A percentile compares a stretch with the other conserved stretches of the same genome.
Evolutionary conservation across 2,888 invertebrate genomes (phyloP).

Genomic region (Muscina levida): DNA sequence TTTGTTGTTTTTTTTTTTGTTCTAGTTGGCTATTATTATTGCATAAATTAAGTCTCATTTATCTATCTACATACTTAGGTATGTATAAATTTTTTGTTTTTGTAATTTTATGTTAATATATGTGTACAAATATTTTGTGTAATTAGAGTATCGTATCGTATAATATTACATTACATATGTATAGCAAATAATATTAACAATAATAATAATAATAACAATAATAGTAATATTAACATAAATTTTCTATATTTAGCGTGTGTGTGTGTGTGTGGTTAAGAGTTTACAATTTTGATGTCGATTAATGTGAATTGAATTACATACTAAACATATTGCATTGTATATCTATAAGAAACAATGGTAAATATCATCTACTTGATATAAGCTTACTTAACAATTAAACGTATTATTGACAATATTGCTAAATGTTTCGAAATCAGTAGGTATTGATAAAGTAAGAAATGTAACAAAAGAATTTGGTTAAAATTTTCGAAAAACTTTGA

Average conservation of each 20-base stretch:
- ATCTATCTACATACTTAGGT: constrained; percentile 31
- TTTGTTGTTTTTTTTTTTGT: constrained; percentile 9
- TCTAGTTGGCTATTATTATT: constrained; percentile 57
- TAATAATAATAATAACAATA: too few species aligned
- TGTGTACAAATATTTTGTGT: background rate
- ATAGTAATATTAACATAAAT: too few species aligned
- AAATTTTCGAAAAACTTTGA: too few species aligned
- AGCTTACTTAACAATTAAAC: constrained; percentile 42
- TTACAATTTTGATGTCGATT: background rate
- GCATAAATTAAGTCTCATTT: constrained; percentile 67
- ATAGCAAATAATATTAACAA: too few species aligned
- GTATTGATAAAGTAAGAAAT: too few species aligned
- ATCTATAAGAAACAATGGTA: background rate
- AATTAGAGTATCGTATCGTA: too few species aligned
- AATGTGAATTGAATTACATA: constrained; percentile 11
- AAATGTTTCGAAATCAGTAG: constrained; percentile 30
- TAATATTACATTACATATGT: constrained; percentile 13
- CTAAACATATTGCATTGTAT: constrained; percentile 25
- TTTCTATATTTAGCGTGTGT: constrained; percentile 1
- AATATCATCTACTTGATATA: background rate
- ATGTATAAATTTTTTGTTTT: constrained; percentile 23
- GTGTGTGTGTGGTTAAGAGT: background rate
- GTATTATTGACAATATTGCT: constrained; percentile 51
- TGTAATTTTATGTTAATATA: constrained; percentile 21
- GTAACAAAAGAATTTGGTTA: too few species aligned